Base-by-base conservation (phyloP, 2,797 vertebrate species). In the Furcifer pardalis region DNA sequence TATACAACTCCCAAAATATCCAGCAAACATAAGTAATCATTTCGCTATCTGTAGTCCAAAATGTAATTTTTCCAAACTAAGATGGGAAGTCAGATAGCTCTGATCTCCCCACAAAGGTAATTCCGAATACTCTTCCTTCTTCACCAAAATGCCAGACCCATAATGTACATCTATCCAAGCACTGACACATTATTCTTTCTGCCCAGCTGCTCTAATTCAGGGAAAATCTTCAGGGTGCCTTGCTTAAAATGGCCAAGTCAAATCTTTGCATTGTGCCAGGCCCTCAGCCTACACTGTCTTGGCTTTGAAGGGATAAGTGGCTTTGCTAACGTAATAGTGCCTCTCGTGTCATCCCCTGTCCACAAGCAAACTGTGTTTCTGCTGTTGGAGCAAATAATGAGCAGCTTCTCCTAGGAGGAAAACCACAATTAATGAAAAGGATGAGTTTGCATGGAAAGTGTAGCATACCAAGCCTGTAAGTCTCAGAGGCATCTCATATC, bases 291-390 rank as follows among this genome's bases (percentile, higher is more conserved):
- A 37, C 35, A 4, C n/a, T 21, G 21, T 65, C 42, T 40, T 25
- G n/a, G 44, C 72, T 66, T 76, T 83, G 81, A 76, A 76, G 81
- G 42, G 75, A 27, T 17, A 7, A n/a, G n/a, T 32, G n/a, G 65
- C 12, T 21, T 56, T 62, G n/a, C n/a, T n/a, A n/a, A n/a, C n/a
- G n/a, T n/a, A n/a, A n/a, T n/a, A n/a, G n/a, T n/a, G n/a, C n/a
- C n/a, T 49, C 46, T 49, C 46, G 13, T 8, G 1, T 7, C 46
- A 49, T 49, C 46, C 46, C 46, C 46, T 49, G 4, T 49, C 4
- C 7, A 49, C 46, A 49, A 49, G 46, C 13, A 49, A 12, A 49
- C 46, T 7, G 6, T 8, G 46, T 12, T 49, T 49, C 46, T 49
- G 46, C 46, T 49, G 46, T 12, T 49, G 46, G 46, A 49, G 46